Evolutionary conservation across 2,797 vertebrate genomes (phyloP).

Genomic region (Cuniculus paca): DNA sequence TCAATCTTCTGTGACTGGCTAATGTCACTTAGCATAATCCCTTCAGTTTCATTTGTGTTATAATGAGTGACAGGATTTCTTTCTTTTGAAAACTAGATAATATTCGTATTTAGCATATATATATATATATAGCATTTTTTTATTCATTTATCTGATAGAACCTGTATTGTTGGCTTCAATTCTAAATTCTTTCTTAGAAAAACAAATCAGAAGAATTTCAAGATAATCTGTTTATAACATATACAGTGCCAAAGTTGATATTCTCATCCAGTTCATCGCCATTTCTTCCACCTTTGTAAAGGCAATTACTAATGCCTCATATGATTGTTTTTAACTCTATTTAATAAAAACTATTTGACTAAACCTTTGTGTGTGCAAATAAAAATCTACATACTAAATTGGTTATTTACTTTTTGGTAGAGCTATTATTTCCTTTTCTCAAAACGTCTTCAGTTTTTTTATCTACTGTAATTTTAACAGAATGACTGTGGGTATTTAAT

Average conservation of each 20-base stretch:
- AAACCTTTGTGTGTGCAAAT: not conserved
- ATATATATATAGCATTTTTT: not conserved
- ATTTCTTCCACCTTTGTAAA: not conserved
- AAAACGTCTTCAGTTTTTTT: not conserved
- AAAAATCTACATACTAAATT: not conserved
- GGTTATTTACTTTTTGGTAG: not conserved
- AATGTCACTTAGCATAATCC: not conserved
- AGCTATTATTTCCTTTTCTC: conserved; percentile 17
- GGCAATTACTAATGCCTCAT: not conserved
- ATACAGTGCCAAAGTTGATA: not conserved
- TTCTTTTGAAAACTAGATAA: not conserved
- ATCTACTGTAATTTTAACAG: conserved; percentile 5
- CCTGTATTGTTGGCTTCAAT: not conserved
- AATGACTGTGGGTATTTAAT: not conserved
- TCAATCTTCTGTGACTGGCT: not conserved
- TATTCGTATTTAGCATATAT: not conserved
- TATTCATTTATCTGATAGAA: not conserved
- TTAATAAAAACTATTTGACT: not conserved
- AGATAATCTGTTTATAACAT: not conserved
- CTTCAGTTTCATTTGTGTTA: not conserved
- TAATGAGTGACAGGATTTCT: not conserved
- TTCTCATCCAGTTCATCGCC: not conserved
- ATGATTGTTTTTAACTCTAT: not conserved
- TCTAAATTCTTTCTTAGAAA: not conserved
- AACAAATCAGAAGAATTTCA: not conserved